Evolutionary conservation across 2,797 vertebrate genomes (phyloP), one percentile per base, ranked within the genome.

Genomic region (Podarcis lilfordi): DNA sequence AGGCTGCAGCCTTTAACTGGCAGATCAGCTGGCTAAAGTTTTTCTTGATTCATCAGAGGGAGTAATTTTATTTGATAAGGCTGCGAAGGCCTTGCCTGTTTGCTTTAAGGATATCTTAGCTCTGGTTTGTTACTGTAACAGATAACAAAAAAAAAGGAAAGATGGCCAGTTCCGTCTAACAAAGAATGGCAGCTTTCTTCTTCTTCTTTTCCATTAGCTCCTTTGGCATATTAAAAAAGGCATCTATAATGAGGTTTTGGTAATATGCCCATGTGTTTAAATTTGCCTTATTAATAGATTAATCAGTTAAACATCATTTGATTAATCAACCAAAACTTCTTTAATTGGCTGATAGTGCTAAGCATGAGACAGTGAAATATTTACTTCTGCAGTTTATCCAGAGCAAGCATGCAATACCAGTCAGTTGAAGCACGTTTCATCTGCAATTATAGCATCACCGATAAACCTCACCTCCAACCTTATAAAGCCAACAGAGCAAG

Each of bases 401-500:
- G 8, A 21, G 8, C 64, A 82, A n/a, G 61, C 61, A 68, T 4
- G 25, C 37, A 66, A 35, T 27, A 3, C 11, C 77, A 45, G 43
- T 32, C 29, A 78, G 43, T 23, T 11, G 82, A 77, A 43, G 59
- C 29, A 64, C 68, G 13, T 29, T 61, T 76, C 13, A 66, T 25
- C 32, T 25, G 29, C 19, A 45, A n/a, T 29, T 76, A 23, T 40
- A 75, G 10, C 2, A 43, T 78, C 74, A 10, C 64, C 25, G 59
- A 45, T 68, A 68, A 59, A n/a, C 68, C 75, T 64, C 17, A 68
- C 29, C 29, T 78, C 13, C 29, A n/a, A n/a, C 10, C 17, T 37
- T 87, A n/a, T 64, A 74, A 87, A 87, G 71, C 35, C 55, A 81
- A 35, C 50, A 74, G 66, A 74, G 69, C 37, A 74, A 61, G 68